These are phyloP conservation scores for Drepana arcuata DNA, from an alignment of 1,140 invertebrate species.

Conservation along the genomic window DNA sequence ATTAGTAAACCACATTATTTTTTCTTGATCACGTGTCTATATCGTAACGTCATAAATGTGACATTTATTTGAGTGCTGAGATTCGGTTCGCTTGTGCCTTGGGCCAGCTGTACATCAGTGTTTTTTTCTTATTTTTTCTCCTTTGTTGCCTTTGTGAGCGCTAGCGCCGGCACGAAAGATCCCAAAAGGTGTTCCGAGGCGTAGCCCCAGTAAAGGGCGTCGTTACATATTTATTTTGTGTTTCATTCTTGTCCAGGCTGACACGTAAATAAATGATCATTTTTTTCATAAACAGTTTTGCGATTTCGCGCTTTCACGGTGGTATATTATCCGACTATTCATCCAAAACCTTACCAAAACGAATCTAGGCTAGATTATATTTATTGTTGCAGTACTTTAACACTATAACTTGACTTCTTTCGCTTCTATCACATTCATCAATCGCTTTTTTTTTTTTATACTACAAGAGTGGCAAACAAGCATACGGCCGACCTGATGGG, in stretches of 20 bases:
- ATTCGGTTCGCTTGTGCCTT: constrained; percentile 25
- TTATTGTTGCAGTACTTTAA: no score
- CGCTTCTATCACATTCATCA: no score
- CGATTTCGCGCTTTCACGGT: constrained; percentile 64
- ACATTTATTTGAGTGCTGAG: no score
- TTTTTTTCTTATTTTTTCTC: constrained; percentile 59
- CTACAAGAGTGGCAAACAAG: no score
- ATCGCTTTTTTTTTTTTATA: no score
- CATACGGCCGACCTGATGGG: no score
- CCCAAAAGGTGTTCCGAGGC: constrained; percentile 59
- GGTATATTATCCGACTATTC: constrained; percentile 25
- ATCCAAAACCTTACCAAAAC: no score
- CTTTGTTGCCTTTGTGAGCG: constrained; percentile 61
- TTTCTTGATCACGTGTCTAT: no score
- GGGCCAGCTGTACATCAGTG: constrained; percentile 14
- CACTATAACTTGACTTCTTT: no score
- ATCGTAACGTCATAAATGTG: no score
- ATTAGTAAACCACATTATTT: no score
- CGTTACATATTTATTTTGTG: constrained; percentile 68
- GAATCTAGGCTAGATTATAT: no score
- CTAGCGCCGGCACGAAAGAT: constrained; percentile 64
- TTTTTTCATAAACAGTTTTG: constrained; percentile 29
- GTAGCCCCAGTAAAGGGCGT: constrained; percentile 48
- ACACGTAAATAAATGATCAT: constrained; percentile 67
- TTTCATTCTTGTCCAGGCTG: constrained; percentile 64